Percentiles rank a stretch among this genome's conserved stretches.
Evolutionary conservation across 37 sponge, comb jelly and placozoan genomes (phyloP).

Genomic region (Cladorhizidae sp.): DNA sequence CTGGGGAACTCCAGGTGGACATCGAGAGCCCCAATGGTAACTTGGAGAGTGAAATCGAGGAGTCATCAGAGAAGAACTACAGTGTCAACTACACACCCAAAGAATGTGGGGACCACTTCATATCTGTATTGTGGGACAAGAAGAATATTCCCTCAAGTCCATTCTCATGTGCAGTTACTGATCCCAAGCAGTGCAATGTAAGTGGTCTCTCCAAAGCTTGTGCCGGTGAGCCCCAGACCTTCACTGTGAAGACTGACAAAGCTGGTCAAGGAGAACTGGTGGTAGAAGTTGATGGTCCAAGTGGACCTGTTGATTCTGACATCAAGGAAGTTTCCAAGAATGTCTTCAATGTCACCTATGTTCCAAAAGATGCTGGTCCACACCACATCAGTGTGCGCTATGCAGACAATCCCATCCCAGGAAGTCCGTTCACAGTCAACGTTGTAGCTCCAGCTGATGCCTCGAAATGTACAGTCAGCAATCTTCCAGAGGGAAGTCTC

Average conservation of each 20-base stretch:
- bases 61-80: slow-evolving; percentile 22
- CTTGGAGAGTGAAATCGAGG: slow-evolving; percentile 28
- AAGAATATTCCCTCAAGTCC: slow-evolving; percentile 67
- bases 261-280: slow-evolving; percentile 64
- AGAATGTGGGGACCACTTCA: slow-evolving; percentile 52
- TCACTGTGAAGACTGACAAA: slow-evolving; percentile 53
- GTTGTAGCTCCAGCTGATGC: slow-evolving; percentile 50
- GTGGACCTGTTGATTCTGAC: slow-evolving; percentile 42
- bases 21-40: slow-evolving; percentile 53
- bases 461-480: slow-evolving; percentile 52
- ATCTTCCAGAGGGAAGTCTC: slow-evolving; percentile 55
- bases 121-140: slow-evolving; percentile 55
- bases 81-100: slow-evolving; percentile 54
- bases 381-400: slow-evolving; percentile 33
- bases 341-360: slow-evolving; percentile 47
- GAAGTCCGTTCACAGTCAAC: slow-evolving; percentile 65
- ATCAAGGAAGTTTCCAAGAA: slow-evolving; percentile 7
- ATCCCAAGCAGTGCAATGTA: slow-evolving; percentile 68
- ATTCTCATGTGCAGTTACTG: slow-evolving; percentile 52
- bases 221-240: slow-evolving; percentile 34
- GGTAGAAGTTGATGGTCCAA: slow-evolving; percentile 48
- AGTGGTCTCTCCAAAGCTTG: slow-evolving; percentile 55
- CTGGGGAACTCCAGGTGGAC: slow-evolving; percentile 59
- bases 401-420: slow-evolving; percentile 40
- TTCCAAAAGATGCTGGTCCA: slow-evolving; percentile 46